Percentiles rank a stretch among this genome's conserved stretches.
Conservation (phyloP, 2,113 vertebrate species). For the Vicugna pacos region DNA sequence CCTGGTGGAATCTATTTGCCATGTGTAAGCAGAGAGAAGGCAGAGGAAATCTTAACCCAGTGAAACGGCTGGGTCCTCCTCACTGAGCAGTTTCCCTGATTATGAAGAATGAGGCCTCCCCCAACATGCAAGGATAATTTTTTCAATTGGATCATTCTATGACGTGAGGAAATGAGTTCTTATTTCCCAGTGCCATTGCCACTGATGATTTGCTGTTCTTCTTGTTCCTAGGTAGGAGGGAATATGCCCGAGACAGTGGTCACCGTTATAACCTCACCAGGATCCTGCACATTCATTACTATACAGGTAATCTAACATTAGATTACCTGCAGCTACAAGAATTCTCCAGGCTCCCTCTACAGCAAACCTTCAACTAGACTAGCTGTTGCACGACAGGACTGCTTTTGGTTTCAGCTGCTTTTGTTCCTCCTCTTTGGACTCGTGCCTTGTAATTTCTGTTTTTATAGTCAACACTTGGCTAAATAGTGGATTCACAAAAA, state of each 20-base stretch:
- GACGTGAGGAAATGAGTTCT: neutral
- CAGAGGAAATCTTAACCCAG: neutral
- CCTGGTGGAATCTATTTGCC: neutral
- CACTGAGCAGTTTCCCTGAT: neutral
- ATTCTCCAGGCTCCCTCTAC: neutral
- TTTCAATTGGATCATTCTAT: neutral
- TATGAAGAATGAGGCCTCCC: neutral
- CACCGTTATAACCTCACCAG: neutral
- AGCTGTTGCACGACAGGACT: neutral
- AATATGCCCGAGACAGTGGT: neutral
- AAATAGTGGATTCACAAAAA: conserved; percentile 6
- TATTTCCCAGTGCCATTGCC: neutral
- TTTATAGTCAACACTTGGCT: neutral
- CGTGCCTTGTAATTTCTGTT: neutral
- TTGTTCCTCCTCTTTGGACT: neutral
- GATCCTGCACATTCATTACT: too few species aligned
- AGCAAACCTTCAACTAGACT: neutral
- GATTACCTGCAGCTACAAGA: neutral
- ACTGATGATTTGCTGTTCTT: neutral
- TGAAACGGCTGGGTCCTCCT: neutral
- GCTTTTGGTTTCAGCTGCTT: neutral
- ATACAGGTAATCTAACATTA: neutral
- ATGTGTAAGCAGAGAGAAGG: neutral
- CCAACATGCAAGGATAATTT: neutral
- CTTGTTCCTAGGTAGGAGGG: neutral